Percentiles rank a stretch among this genome's conserved stretches.
Conservation (phyloP, 2,888 invertebrate genomes). For the Dasysyrphus tricinctus region DNA sequence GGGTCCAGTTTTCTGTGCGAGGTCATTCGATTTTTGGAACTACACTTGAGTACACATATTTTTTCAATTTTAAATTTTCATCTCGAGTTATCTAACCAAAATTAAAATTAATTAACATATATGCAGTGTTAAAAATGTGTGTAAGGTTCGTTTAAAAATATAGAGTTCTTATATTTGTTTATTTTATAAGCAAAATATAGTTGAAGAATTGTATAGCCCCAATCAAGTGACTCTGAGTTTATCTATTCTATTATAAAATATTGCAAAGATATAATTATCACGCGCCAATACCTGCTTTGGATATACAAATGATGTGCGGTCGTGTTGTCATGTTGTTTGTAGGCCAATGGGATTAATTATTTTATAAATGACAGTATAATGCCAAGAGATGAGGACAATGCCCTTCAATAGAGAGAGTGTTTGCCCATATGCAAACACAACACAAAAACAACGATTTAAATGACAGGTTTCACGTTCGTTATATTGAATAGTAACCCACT, state of each 20-base stretch:
- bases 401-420: constrained; percentile 10
- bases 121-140: no score
- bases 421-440: background rate
- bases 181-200: no score
- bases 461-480: background rate
- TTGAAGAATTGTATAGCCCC: background rate
- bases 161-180: no score
- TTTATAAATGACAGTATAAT: constrained; percentile 16
- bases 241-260: background rate
- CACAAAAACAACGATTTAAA: constrained; percentile 16
- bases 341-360: constrained; percentile 26
- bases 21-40: no score
- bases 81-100: no score
- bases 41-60: no score
- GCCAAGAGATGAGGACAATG: constrained; percentile 31
- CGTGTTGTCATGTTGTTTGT: constrained; percentile 25
- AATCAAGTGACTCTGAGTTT: background rate
- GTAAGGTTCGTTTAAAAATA: background rate
- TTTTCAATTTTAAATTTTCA: no score
- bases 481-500: constrained; percentile 10
- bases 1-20: no score
- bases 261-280: constrained; percentile 44
- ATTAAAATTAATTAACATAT: no score
- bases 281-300: constrained; percentile 24
- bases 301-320: constrained; percentile 41